phyloP scores from a whole-genome alignment of 2,113 vertebrate species.

The Caretta caretta region DNA sequence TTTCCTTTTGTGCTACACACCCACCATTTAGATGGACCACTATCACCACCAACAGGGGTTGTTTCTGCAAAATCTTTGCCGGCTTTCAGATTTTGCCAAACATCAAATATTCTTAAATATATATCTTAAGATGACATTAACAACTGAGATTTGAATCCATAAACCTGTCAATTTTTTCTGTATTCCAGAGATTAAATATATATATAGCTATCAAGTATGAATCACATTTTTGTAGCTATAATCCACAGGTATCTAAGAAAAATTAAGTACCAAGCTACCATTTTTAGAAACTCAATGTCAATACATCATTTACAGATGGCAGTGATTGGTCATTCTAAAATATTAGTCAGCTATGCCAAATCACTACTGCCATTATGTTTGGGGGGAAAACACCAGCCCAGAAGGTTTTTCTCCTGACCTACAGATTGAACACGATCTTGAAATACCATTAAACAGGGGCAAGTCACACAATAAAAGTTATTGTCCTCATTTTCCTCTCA shows the following conservation, averaged over 20 bases:
- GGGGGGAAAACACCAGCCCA: background rate
- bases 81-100: conserved; percentile 34
- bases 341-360: background rate
- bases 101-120: background rate
- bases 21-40: background rate
- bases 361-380: background rate
- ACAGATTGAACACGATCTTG: conserved; percentile 3
- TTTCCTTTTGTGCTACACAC: background rate
- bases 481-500: background rate
- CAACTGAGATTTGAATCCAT: background rate
- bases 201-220: background rate
- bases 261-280: conserved; percentile 19
- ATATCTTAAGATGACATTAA: background rate
- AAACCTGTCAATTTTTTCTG: background rate
- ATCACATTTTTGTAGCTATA: conserved; percentile 54
- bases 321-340: background rate
- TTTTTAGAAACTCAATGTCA: conserved; percentile 9
- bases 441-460: background rate
- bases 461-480: background rate
- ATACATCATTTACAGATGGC: background rate
- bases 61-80: conserved; percentile 8
- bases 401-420: conserved; percentile 8
- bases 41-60: background rate
- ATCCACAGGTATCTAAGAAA: conserved; percentile 69
- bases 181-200: background rate